These are phyloP conservation scores for Steinernema scapterisci DNA, from an alignment of 2,888 invertebrate species.

Conservation along the genomic window DNA sequence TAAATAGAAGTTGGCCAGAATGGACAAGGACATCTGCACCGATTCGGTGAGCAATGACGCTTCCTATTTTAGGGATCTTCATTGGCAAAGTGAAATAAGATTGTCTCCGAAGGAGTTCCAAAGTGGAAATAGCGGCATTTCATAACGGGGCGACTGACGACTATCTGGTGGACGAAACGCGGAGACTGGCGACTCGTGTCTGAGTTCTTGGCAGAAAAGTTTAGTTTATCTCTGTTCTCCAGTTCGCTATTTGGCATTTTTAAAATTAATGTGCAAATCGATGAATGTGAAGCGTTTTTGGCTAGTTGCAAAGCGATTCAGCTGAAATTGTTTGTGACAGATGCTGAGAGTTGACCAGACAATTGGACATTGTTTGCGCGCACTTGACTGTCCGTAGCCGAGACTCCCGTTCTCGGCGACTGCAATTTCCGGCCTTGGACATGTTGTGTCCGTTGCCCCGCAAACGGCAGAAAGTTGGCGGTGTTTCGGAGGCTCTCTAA, in stretches of 20 bases:
- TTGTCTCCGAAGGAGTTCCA: not conserved
- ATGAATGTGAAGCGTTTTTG: slow-evolving; percentile 14
- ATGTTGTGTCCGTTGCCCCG: no score
- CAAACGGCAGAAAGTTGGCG: no score
- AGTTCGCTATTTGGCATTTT: slow-evolving; percentile 24
- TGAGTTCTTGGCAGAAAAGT: slow-evolving; percentile 11
- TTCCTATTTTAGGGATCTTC: slow-evolving; percentile 21
- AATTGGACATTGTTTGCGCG: not conserved
- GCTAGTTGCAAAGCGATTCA: slow-evolving; percentile 14
- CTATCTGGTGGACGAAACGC: slow-evolving; percentile 21
- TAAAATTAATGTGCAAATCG: slow-evolving; percentile 31
- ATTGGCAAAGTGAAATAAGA: slow-evolving; percentile 19
- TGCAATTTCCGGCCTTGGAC: no score
- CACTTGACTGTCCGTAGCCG: not conserved
- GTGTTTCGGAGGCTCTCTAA: no score
- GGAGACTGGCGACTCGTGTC: not conserved
- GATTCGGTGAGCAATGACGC: not conserved
- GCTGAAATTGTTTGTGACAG: slow-evolving; percentile 24
- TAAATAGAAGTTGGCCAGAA: slow-evolving; percentile 13
- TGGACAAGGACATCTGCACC: slow-evolving; percentile 15
- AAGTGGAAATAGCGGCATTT: slow-evolving; percentile 7
- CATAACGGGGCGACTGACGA: no score
- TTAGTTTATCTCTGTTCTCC: slow-evolving; percentile 21
- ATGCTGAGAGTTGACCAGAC: not conserved
- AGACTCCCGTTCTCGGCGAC: not conserved